Evolutionary conservation across 2,888 invertebrate genomes (phyloP).

Genomic region (Drosophila ustulata): DNA sequence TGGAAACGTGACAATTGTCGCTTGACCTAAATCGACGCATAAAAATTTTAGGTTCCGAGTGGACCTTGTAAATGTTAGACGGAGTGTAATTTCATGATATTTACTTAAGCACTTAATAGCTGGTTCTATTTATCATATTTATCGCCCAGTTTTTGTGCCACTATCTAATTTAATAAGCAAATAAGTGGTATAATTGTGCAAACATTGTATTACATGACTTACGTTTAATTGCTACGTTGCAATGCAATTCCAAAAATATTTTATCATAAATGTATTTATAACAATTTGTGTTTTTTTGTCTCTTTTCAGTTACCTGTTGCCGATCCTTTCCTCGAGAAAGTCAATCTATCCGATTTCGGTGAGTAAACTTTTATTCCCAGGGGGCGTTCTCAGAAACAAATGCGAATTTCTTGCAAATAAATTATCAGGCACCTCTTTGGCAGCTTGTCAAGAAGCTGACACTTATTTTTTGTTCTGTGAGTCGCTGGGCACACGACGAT

Average conservation of each 20-base stretch:
- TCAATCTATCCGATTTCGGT: slow-evolving; percentile 91
- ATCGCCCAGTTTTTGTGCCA: slow-evolving; percentile 10
- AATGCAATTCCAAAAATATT: not conserved
- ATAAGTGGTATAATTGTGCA: slow-evolving; percentile 8
- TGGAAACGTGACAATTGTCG: slow-evolving; percentile 35
- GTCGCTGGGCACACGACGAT: slow-evolving; percentile 58
- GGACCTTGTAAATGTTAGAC: slow-evolving; percentile 31
- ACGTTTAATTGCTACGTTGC: not conserved
- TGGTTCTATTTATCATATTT: slow-evolving; percentile 30
- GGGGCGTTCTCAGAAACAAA: slow-evolving; percentile 27
- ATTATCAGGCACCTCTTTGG: slow-evolving; percentile 65
- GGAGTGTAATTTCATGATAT: slow-evolving; percentile 22
- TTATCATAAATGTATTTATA: not conserved
- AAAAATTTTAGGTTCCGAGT: slow-evolving; percentile 9
- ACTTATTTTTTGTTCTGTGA: slow-evolving; percentile 19
- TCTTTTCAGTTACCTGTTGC: slow-evolving; percentile 93
- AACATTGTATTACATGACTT: not conserved
- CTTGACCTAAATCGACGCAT: slow-evolving; percentile 38
- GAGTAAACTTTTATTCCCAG: slow-evolving; percentile 84
- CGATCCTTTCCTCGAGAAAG: slow-evolving; percentile 96
- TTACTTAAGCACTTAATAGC: slow-evolving; percentile 27
- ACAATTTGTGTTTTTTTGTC: slow-evolving; percentile 12
- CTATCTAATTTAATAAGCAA: slow-evolving; percentile 3
- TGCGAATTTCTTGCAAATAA: slow-evolving; percentile 48
- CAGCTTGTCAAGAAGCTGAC: slow-evolving; percentile 54